Conservation (phyloP, 2,113 vertebrate species). For the Chaetodon trifascialis region DNA sequence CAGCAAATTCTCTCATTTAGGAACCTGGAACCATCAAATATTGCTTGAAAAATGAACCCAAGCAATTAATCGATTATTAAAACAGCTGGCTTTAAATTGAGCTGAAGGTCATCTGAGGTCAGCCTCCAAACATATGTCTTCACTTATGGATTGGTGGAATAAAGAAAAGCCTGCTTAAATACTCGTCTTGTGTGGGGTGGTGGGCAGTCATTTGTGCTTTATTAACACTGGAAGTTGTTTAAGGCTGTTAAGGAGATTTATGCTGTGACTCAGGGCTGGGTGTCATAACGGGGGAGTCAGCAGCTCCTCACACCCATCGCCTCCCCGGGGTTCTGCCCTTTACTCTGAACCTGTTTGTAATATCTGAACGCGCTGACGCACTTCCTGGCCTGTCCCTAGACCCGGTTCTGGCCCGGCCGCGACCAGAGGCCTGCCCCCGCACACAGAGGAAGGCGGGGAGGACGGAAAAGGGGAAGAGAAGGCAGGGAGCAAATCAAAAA, state of each 20-base stretch:
- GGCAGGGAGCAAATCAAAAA: slow-evolving; percentile 78
- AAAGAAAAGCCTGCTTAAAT: neutral
- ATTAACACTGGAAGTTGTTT: slow-evolving; percentile 15
- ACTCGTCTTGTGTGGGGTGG: neutral
- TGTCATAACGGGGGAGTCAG: slow-evolving; percentile 48
- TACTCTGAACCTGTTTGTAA: slow-evolving; percentile 64
- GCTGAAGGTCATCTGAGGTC: neutral
- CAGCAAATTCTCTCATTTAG: neutral
- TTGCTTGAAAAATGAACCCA: neutral
- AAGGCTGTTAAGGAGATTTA: slow-evolving; percentile 16
- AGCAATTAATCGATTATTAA: neutral
- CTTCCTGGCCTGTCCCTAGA: slow-evolving; percentile 77
- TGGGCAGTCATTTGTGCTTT: slow-evolving; percentile 17
- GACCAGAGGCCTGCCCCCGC: slow-evolving; percentile 71
- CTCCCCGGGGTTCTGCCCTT: slow-evolving; percentile 53
- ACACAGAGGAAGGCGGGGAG: slow-evolving; percentile 66
- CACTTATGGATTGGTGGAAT: neutral
- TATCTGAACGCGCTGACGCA: slow-evolving; percentile 72
- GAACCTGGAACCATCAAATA: neutral
- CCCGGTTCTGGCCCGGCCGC: slow-evolving; percentile 61
- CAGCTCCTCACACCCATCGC: slow-evolving; percentile 41
- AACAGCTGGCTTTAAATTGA: neutral
- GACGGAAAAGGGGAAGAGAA: slow-evolving; percentile 49
- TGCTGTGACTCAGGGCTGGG: slow-evolving; percentile 42
- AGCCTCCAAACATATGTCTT: neutral